Conservation (phyloP, 2,797 vertebrate species). For the Botia kubotai region DNA sequence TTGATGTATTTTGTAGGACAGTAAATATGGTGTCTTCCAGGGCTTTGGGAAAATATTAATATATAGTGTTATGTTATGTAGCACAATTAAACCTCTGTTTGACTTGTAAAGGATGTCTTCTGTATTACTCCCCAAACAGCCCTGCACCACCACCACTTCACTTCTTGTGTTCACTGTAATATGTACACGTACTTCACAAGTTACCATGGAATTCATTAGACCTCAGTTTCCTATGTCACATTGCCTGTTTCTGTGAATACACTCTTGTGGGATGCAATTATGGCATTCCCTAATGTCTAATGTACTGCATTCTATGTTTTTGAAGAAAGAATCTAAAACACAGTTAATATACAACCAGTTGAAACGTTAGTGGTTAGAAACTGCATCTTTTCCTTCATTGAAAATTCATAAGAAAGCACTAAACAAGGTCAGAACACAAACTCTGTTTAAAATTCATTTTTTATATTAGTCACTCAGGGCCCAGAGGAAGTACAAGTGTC, state of each 20-base stretch:
- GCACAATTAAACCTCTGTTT: too few relatives aligned
- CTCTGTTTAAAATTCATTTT: not conserved
- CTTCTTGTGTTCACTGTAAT: not conserved
- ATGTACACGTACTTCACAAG: not conserved
- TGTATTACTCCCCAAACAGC: too few relatives aligned
- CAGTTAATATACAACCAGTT: not conserved
- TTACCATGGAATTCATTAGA: constrained; percentile 8
- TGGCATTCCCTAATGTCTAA: not conserved
- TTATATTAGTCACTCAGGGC: not conserved
- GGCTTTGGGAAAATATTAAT: too few relatives aligned
- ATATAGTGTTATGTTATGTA: too few relatives aligned
- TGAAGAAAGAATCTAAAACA: not conserved
- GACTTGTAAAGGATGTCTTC: too few relatives aligned
- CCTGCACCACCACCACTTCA: not conserved
- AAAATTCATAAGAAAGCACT: not conserved
- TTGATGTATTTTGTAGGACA: too few relatives aligned
- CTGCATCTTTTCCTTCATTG: not conserved
- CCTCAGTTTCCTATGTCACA: not conserved
- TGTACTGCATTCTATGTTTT: not conserved
- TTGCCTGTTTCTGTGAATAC: not conserved
- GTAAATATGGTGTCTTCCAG: too few relatives aligned
- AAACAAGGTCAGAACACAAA: not conserved
- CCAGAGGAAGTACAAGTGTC: not conserved
- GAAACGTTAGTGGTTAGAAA: not conserved
- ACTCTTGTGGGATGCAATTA: not conserved